phyloP scores from a whole-genome alignment of 2,888 invertebrate species.

The Trachelus stipa region DNA sequence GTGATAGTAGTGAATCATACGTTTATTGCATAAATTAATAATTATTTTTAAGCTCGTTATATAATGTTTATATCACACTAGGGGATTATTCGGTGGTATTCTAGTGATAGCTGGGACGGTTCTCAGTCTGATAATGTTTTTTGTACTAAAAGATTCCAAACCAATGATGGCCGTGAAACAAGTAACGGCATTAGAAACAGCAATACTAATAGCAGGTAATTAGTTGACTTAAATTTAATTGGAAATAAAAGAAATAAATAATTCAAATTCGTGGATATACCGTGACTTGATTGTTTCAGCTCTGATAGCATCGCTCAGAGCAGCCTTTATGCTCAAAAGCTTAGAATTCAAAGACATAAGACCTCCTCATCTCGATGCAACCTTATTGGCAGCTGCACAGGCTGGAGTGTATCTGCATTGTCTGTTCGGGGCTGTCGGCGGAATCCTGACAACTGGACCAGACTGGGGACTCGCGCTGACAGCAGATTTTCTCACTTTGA shows the following conservation, averaged over 20 bases:
- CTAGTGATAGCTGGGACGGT: conserved; percentile 84
- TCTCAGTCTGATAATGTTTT: conserved; percentile 90
- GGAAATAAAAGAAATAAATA: not conserved
- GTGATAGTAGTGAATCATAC: not conserved
- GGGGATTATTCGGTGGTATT: conserved; percentile 79
- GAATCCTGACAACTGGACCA: conserved; percentile 70
- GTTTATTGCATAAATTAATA: not conserved
- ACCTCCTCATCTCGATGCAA: conserved; percentile 77
- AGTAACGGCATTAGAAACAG: conserved; percentile 57
- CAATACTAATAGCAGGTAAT: conserved; percentile 52
- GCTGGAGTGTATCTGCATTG: conserved; percentile 86
- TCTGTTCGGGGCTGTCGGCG: conserved; percentile 86
- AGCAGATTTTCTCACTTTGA: conserved; percentile 79
- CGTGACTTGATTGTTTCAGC: conserved; percentile 32
- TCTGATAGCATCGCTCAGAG: conserved; percentile 48
- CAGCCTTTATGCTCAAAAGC: conserved; percentile 49
- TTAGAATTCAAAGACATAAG: conserved; percentile 51
- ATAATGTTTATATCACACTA: conserved; percentile 36
- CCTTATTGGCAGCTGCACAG: conserved; percentile 86
- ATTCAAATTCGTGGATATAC: not conserved
- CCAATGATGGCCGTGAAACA: conserved; percentile 58
- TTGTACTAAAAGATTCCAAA: conserved; percentile 78
- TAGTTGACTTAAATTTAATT: conserved; percentile 14
- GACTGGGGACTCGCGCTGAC: conserved; percentile 75
- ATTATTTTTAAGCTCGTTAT: not conserved